Percentiles rank a stretch among this genome's conserved stretches.
Evolutionary conservation across 1,140 invertebrate genomes (phyloP).

Genomic region (Zaprionus vittiger): DNA sequence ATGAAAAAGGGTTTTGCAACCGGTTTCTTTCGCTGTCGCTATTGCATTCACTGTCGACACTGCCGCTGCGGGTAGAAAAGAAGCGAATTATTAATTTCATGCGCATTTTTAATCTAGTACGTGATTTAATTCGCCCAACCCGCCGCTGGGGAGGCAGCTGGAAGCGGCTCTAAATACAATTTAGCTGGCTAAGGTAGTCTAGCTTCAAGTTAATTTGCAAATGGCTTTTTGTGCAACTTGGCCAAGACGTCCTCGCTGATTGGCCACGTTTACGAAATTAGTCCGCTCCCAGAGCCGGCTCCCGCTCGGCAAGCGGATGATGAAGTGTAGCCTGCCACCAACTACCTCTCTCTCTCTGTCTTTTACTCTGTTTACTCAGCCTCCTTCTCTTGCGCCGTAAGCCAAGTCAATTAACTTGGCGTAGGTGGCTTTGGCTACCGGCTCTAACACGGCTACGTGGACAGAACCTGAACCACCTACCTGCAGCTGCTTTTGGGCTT

Average conservation of each 20-base stretch:
- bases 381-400: background rate
- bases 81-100: conserved; percentile 77
- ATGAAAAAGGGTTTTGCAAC: conserved; percentile 32
- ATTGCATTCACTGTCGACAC: background rate
- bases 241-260: conserved; percentile 50
- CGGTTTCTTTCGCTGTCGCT: background rate
- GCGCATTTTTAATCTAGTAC: conserved; percentile 83
- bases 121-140: conserved; percentile 76
- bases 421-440: conserved; percentile 46
- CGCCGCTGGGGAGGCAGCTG: conserved; percentile 24
- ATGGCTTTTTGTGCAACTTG: conserved; percentile 68
- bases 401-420: conserved; percentile 71
- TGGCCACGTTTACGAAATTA: conserved; percentile 80
- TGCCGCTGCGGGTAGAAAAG: conserved; percentile 7
- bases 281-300: conserved; percentile 35
- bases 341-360: background rate
- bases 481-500: conserved; percentile 21
- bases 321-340: conserved; percentile 49
- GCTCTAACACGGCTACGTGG: background rate
- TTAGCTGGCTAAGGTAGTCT: conserved; percentile 59
- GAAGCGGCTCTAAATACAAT: conserved; percentile 76
- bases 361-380: background rate
- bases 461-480: background rate
- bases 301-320: conserved; percentile 34
- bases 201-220: conserved; percentile 80